Base-by-base conservation (phyloP, 1,140 invertebrate genomes). In the Medauroidea extradentata region DNA sequence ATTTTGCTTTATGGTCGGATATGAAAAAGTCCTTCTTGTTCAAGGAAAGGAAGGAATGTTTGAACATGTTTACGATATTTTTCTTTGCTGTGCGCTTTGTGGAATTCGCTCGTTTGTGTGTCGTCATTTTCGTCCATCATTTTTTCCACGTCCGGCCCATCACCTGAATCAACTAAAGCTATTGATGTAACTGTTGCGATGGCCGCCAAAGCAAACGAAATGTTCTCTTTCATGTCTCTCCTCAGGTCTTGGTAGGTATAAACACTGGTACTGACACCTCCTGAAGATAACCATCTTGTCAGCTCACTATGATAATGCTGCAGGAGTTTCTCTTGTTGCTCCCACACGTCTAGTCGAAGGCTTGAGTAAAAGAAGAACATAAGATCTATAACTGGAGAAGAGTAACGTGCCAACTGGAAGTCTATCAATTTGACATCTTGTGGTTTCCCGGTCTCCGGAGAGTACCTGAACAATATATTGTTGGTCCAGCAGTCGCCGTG, bases 301-400 rank as follows among this genome's bases (percentile, higher is more conserved):
- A 81, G 62, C 0, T 65, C 64, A 2, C 62, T 27, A 9, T 67
- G 63, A 57, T 79, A 80, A 14, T 79, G 78, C 2, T 71, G 54
- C 1, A 81, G 59, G 0, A 83, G 14, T 0, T 56, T 57, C 2
- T 76, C 69, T 16, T 66, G 67, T 7, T 75, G 46, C 18, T 60
- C 59, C 0, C 77, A 60, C 0, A 80, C 67, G 0, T 71, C 61
- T 5, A 69, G 65, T 7, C 9, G 73, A 65, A 7, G 68, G 55
- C 82, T 84, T 0, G 78, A 79, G n/a, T 79, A 77, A 1, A 86
- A 58, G 48, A 84, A 79, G 51, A 85, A 85, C 0, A 80, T 65
- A 3, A 87, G 53, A 64, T 87, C 84, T 5, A 80, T 70, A 0
- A 77, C 55, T 7, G 80, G 71, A 19, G 78, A 84, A 5, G 73